Base-by-base conservation (phyloP, 2,797 vertebrate genomes). In the Lateolabrax maculatus region DNA sequence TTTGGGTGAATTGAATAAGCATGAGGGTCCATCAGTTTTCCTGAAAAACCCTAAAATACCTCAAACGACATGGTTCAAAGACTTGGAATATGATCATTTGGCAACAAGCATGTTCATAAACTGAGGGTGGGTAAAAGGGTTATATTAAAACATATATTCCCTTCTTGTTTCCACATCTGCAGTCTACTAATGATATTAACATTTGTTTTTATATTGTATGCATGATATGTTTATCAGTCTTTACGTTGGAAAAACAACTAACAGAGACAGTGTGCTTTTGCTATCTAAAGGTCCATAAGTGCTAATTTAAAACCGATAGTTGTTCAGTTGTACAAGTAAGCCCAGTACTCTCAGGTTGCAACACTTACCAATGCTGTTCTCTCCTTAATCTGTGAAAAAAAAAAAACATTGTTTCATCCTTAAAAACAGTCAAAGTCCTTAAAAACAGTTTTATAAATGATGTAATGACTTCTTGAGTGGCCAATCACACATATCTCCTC, bases 31-130 rank as follows among this genome's bases (percentile, higher is more conserved):
- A 61, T 43, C 31, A 21, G 71, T 79, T 88, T 85, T 87, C 66
- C 55, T 79, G 82, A 72, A 77, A 90, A 86, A 80, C 63, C 31
- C 60, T 48, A 43, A 84, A 86, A 79, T 87, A 85, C 63, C 75
- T 89, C 76, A 79, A 84, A 90, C 46, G 76, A 76, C 73, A 81
- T 9, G 51, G 71, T 90, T 92, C 84, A 89, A 87, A 86, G 86
- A 79, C 69, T 78, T 88, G 72, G 86, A 91, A 88, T 79, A 85
- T 68, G 84, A 91, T 81, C 64, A 75, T 83, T 85, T 92, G 87
- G 88, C 68, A 84, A 83, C 64, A 73, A 69, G 62, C 16, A 1
- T 25, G 6, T 75, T 73, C 57, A 65, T 87, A 84, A 92, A 89
- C 52, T 78, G 23, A 78, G 67, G 71, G 31, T 67, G 71, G 46